Conservation (phyloP, 2,797 vertebrate genomes). For the Rallus crepitans region DNA sequence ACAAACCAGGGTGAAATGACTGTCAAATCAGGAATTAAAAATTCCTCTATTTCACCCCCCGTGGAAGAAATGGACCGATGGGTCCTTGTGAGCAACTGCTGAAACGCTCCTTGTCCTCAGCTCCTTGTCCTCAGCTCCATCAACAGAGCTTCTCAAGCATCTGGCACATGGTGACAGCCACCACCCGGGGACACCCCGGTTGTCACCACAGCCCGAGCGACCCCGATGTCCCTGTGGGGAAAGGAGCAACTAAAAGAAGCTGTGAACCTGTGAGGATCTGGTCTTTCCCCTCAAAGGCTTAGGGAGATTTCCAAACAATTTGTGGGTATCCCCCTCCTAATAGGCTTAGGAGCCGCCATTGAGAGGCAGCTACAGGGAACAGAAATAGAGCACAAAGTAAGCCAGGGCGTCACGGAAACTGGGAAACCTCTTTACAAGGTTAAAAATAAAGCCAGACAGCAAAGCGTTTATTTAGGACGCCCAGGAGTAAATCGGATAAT, state of each 20-base stretch:
- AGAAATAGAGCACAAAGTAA: slow-evolving; percentile 34
- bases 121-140: not conserved
- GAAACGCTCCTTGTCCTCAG: not conserved
- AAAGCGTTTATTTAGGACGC: not conserved
- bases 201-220: too few species aligned
- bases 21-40: not conserved
- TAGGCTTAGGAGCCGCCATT: not conserved
- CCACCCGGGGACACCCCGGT: too few species aligned
- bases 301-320: not conserved
- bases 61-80: accelerated
- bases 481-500: slow-evolving; percentile 24
- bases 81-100: accelerated
- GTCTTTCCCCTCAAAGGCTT: not conserved
- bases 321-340: slow-evolving; percentile 5
- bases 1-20: not conserved
- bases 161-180: too few species aligned
- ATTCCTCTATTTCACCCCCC: not conserved
- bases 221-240: not conserved
- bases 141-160: not conserved
- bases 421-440: slow-evolving; percentile 48
- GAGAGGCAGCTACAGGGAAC: not conserved
- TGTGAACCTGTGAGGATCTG: not conserved
- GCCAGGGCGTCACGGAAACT: slow-evolving; percentile 12
- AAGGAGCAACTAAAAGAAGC: not conserved
- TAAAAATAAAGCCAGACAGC: slow-evolving; percentile 59